Base-by-base conservation (phyloP, 2,113 vertebrate species). In the Rhinolophus ferrumequinum region DNA sequence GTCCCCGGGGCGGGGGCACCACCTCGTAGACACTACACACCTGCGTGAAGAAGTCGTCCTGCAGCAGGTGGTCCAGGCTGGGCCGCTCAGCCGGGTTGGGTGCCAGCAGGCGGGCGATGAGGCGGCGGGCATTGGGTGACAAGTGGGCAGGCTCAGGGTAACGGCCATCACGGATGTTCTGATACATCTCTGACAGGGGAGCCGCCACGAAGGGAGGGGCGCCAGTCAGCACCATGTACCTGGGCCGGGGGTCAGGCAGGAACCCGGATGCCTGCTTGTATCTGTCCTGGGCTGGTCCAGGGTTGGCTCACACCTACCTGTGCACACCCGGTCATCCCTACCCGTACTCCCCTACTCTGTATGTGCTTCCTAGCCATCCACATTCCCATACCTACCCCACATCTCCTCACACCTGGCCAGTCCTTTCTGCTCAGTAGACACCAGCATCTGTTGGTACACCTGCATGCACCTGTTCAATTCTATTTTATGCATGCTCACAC, bases 31-130 rank as follows among this genome's bases (percentile, higher is more conserved):
- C 0, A 0, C n/a, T 33, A 12, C 88, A 0, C 56, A 98, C 98
- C 98, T 98, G 98, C 0, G 93, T 98, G 96, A 99, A 98, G 97
- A 99, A 99, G 13, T 97, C 30, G 0, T 98, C 98, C 9, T 44
- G 24, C 66, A 98, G 97, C 28, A 98, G 2, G 0, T 64, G 97
- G 2, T 69, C 96, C 82, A 98, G 94, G 90, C 95, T 52, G 90
- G 98, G 98, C 70, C 98, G 97, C 10, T 95, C 95, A 0, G 64
- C 0, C 0, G 98, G 98, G 8, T 97, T 28, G 0, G 97, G 98
- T 0, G 96, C 35, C 96, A 99, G 97, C 80, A 99, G 95, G 44
- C 0, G 38, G 6, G 97, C 26, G 0, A 98, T 95, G 88, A 99
- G 98, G 3, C 54, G 38, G 0, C 19, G 92, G 0, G 98, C 98